Conservation (phyloP, 2,113 vertebrate genomes). For the Axis porcinus region DNA sequence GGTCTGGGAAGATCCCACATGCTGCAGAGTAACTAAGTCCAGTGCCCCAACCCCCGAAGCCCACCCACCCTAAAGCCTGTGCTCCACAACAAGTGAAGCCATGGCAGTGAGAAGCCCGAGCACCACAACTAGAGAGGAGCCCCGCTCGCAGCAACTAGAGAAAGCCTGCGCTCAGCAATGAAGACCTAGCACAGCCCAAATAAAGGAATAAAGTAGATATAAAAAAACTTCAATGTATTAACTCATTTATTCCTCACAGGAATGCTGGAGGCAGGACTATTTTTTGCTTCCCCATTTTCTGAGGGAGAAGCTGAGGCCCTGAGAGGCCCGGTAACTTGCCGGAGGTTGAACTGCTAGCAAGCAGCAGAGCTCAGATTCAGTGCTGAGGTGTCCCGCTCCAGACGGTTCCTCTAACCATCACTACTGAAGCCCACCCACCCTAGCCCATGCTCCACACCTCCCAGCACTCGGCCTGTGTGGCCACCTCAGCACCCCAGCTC, state of each 20-base stretch:
- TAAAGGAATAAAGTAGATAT: not conserved
- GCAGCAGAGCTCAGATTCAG: rapidly evolving
- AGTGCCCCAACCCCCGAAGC: not conserved
- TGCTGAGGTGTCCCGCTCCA: rapidly evolving
- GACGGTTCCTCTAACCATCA: not conserved
- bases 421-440: not conserved
- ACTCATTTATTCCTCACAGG: not conserved
- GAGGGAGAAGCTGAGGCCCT: not conserved
- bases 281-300: not conserved
- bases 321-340: not conserved
- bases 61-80: not conserved
- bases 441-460: not conserved
- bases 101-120: rapidly evolving
- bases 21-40: not conserved
- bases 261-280: not conserved
- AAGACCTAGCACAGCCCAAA: not conserved
- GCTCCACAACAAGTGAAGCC: not conserved
- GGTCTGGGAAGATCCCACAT: not conserved
- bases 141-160: not conserved
- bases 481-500: not conserved
- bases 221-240: not conserved
- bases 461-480: rapidly evolving
- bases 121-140: not conserved
- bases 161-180: not conserved
- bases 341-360: rapidly evolving